Conservation (phyloP, 2,113 vertebrate species). For the Agapornis roseicollis region DNA sequence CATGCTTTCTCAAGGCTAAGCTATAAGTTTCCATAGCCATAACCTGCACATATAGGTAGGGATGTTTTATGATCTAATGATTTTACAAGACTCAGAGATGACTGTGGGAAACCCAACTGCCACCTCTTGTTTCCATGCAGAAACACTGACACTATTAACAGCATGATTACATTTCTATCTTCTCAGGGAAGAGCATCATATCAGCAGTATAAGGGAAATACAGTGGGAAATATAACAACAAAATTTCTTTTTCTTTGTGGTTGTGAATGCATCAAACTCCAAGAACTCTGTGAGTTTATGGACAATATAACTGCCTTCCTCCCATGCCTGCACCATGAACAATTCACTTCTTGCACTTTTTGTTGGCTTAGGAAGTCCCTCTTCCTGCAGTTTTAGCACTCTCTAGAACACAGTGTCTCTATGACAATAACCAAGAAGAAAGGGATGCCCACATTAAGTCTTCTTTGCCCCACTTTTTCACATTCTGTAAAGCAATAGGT, state of each 20-base stretch:
- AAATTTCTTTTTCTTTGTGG: neutral
- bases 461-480: neutral
- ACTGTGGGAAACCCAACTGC: neutral
- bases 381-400: neutral
- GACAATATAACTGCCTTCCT: neutral
- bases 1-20: neutral
- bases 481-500: neutral
- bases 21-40: neutral
- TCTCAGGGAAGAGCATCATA: neutral
- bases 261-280: neutral
- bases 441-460: neutral
- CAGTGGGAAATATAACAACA: neutral
- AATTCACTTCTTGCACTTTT: neutral
- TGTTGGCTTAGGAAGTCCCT: neutral
- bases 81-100: neutral
- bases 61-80: neutral
- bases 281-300: neutral
- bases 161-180: neutral
- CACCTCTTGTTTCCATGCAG: neutral
- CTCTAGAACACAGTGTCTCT: neutral
- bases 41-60: neutral
- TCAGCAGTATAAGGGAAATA: neutral
- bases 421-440: neutral
- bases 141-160: neutral
- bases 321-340: neutral